Conservation (phyloP, 1,140 invertebrate species). For the Drosophila orena region DNA sequence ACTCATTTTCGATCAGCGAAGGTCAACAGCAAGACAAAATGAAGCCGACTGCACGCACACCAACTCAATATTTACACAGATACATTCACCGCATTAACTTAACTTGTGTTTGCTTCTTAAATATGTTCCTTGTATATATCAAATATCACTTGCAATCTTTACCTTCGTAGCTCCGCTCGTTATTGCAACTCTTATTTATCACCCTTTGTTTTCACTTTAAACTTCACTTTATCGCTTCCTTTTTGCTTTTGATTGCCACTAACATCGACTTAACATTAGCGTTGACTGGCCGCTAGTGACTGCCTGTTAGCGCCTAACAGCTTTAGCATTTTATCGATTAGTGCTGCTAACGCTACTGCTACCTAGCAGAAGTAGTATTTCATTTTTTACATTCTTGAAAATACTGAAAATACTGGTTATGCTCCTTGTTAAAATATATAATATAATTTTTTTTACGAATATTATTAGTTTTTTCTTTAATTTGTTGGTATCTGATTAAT, state of each 20-base stretch:
- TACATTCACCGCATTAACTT: constrained; percentile 2
- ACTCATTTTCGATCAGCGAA: constrained; percentile 30
- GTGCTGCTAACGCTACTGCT: no score
- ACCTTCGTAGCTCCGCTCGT: background rate
- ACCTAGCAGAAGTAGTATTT: no score
- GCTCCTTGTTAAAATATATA: no score
- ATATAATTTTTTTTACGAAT: no score
- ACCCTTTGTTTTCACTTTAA: background rate
- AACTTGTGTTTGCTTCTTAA: background rate
- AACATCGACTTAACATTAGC: background rate
- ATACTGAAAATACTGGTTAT: no score
- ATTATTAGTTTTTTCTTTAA: no score
- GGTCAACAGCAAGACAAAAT: constrained; percentile 25
- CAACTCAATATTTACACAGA: background rate
- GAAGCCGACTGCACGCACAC: constrained; percentile 1
- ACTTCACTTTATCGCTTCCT: background rate
- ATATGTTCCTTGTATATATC: background rate
- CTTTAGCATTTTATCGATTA: background rate
- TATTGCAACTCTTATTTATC: background rate
- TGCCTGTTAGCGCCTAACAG: background rate
- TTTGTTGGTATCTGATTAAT: no score
- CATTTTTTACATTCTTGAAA: no score
- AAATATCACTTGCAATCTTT: background rate
- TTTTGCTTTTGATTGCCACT: background rate
- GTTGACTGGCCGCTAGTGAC: background rate